Evolutionary conservation across 1,140 invertebrate species (phyloP).

Genomic region (Teleogryllus occipitalis): DNA sequence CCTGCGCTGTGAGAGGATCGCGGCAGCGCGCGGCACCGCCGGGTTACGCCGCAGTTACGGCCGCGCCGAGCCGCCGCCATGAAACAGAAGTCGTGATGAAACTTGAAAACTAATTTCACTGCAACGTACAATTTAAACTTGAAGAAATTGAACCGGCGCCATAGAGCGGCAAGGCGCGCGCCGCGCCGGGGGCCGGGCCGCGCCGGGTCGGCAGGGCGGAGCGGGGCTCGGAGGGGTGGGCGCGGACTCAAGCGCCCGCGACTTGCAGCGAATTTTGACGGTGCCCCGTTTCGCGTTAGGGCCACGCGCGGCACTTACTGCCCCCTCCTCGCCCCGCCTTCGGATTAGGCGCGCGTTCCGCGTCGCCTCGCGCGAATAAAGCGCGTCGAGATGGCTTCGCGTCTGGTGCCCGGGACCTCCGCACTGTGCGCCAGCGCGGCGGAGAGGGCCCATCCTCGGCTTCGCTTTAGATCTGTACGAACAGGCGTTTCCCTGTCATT

Average conservation of each 20-base stretch:
- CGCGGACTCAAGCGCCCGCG: too few relatives aligned
- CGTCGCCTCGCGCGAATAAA: background rate
- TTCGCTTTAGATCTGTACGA: too few relatives aligned
- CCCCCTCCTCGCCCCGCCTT: too few relatives aligned
- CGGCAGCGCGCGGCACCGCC: too few relatives aligned
- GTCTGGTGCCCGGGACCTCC: background rate
- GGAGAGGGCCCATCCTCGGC: background rate
- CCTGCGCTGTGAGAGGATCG: too few relatives aligned
- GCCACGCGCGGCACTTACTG: background rate
- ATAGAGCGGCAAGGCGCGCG: too few relatives aligned
- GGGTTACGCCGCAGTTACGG: too few relatives aligned
- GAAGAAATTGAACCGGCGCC: background rate
- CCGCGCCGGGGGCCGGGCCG: too few relatives aligned
- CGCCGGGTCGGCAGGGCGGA: background rate
- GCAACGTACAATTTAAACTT: background rate
- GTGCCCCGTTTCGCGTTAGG: background rate
- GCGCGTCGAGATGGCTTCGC: background rate
- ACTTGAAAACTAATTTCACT: conserved; percentile 1
- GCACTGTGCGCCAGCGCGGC: background rate
- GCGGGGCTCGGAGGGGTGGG: too few relatives aligned
- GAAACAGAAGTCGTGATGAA: background rate
- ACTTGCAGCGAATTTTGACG: background rate
- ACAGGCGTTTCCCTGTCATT: too few relatives aligned
- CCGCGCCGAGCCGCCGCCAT: background rate
- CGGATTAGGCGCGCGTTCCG: background rate